A percentile compares a stretch with the other conserved stretches of the same genome.
Conservation (phyloP, 2,113 vertebrate genomes). For the Microtus ochrogaster region DNA sequence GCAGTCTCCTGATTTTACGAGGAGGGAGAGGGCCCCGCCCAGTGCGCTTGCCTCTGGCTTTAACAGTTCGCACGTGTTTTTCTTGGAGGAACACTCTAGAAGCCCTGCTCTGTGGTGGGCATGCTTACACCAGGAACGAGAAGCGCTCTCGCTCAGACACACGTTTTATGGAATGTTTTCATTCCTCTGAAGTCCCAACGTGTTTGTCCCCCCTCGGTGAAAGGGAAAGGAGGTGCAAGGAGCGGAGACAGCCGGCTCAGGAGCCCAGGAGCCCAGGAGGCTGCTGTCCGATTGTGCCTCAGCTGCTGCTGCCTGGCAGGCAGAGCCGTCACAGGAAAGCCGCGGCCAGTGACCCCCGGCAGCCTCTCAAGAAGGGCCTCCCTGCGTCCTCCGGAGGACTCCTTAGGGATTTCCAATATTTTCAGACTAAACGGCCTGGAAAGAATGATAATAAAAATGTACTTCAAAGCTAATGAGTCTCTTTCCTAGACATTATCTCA, state of each 20-base stretch:
- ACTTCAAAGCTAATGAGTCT: not conserved
- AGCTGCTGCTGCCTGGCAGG: not conserved
- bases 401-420: not conserved
- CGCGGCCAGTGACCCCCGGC: not conserved
- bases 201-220: not conserved
- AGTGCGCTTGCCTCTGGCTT: slow-evolving; percentile 9
- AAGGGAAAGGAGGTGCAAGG: slow-evolving; percentile 51
- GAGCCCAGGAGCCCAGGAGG: slow-evolving; percentile 36
- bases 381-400: not conserved
- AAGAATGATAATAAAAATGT: slow-evolving; percentile 57
- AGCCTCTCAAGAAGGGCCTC: not conserved
- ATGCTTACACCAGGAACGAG: not conserved
- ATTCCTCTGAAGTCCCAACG: slow-evolving; percentile 28
- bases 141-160: slow-evolving; percentile 20
- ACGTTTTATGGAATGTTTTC: slow-evolving; percentile 33
- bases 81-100: slow-evolving; percentile 50
- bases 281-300: slow-evolving; percentile 15
- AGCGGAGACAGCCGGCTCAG: not conserved
- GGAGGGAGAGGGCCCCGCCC: slow-evolving; percentile 27
- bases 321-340: not conserved
- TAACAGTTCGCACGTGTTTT: slow-evolving; percentile 33
- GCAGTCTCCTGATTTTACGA: slow-evolving; percentile 40
- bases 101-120: not conserved
- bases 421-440: not conserved
- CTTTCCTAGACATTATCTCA: slow-evolving; percentile 28